These are phyloP conservation scores for Drosophila mimetica DNA, from an alignment of 2,888 invertebrate genomes.

Conservation along the genomic window DNA sequence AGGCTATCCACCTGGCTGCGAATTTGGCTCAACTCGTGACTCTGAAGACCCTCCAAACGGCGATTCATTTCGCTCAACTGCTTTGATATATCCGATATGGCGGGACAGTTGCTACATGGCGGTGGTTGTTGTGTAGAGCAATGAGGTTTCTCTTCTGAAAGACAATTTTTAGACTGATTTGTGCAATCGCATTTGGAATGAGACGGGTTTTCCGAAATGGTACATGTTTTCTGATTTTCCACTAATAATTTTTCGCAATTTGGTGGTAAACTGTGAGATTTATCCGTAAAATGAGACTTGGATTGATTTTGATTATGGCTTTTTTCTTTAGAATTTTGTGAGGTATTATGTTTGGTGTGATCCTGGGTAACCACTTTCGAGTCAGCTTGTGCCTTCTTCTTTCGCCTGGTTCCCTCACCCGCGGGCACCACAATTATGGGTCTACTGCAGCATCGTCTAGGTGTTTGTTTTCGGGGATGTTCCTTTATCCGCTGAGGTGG, in stretches of 20 bases:
- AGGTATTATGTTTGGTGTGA: background rate
- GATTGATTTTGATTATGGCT: background rate
- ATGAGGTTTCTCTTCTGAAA: background rate
- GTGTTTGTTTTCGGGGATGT: background rate
- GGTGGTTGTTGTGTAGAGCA: background rate
- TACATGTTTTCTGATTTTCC: background rate
- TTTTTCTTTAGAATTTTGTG: background rate
- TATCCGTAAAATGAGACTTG: background rate
- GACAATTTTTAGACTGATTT: no score
- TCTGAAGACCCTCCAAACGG: conserved; percentile 33
- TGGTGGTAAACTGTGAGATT: background rate
- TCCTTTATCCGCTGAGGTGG: background rate
- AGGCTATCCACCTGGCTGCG: conserved; percentile 32
- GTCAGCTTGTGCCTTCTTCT: background rate
- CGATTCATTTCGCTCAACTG: conserved; percentile 22
- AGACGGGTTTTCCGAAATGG: background rate
- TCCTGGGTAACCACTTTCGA: background rate
- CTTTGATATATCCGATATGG: conserved; percentile 11
- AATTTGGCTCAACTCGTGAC: conserved; percentile 23
- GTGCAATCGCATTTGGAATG: background rate
- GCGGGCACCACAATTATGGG: conserved; percentile 22
- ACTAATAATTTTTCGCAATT: background rate
- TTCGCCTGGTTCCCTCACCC: background rate
- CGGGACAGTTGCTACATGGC: background rate
- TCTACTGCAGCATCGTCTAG: background rate